These are phyloP conservation scores for Psittacula cyanocephala DNA, from an alignment of 2,113 vertebrate genomes.

Conservation along the genomic window DNA sequence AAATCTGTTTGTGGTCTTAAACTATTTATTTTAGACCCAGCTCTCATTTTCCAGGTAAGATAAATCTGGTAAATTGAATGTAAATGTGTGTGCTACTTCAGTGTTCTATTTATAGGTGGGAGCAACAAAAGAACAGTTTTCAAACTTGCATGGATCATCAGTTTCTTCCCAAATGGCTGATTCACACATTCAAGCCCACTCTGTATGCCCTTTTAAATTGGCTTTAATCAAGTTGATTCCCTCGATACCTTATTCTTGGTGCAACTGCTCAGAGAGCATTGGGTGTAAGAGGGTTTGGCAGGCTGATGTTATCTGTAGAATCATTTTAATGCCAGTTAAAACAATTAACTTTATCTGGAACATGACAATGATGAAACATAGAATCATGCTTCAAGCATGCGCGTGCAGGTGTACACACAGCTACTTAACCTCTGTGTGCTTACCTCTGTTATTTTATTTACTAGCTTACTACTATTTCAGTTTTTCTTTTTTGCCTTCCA, in stretches of 20 bases:
- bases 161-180: background rate
- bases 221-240: constrained; percentile 1
- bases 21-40: background rate
- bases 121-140: background rate
- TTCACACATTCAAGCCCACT: background rate
- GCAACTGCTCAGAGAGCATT: background rate
- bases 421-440: background rate
- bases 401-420: background rate
- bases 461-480: background rate
- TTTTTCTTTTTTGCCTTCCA: background rate
- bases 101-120: background rate
- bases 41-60: background rate
- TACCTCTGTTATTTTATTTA: background rate
- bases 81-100: background rate
- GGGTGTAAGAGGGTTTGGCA: background rate
- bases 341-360: constrained; percentile 32
- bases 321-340: background rate
- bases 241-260: background rate
- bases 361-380: background rate
- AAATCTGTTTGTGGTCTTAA: background rate
- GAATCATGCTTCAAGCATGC: background rate
- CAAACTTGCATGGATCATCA: background rate
- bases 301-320: background rate
- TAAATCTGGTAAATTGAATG: background rate
- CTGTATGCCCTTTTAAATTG: background rate